Evolutionary conservation across 2,113 vertebrate species (phyloP).

Genomic region (Hiodon tergisus): DNA sequence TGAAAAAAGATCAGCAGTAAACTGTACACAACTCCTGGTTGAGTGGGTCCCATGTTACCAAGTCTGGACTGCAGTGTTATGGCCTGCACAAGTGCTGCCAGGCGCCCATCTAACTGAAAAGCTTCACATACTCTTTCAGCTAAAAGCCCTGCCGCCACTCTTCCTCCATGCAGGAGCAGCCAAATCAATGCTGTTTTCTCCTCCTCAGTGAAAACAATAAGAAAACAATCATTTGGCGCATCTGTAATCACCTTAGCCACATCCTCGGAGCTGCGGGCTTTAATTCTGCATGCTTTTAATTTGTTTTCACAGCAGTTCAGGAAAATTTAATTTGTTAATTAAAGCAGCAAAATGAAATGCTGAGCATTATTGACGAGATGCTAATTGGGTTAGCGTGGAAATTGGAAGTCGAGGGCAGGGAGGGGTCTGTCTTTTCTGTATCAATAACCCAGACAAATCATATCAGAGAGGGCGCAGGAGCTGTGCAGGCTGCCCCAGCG

Average conservation of each 20-base stretch:
- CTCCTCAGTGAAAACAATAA: constrained; percentile 62
- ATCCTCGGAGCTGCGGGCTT: constrained; percentile 75
- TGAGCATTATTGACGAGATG: constrained; percentile 99
- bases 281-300: constrained; percentile 95
- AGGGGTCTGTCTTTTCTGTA: constrained; percentile 73
- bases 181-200: constrained; percentile 40
- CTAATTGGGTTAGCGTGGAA: constrained; percentile 94
- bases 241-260: constrained; percentile 81
- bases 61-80: background rate
- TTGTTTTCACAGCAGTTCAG: constrained; percentile 98
- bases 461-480: constrained; percentile 75
- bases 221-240: constrained; percentile 60
- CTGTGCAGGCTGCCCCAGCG: constrained; percentile 63
- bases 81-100: background rate
- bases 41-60: background rate
- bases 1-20: background rate
- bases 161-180: constrained; percentile 42
- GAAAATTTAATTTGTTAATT: constrained; percentile 99
- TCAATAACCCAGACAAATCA: constrained; percentile 86
- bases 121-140: background rate
- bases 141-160: background rate
- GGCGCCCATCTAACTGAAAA: background rate
- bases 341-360: constrained; percentile 99
- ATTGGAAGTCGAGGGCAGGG: constrained; percentile 69
- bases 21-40: background rate